A percentile compares a stretch with the other conserved stretches of the same genome.
phyloP scores from a whole-genome alignment of 2,888 invertebrate species.

The Scaptomyza polygonia region DNA sequence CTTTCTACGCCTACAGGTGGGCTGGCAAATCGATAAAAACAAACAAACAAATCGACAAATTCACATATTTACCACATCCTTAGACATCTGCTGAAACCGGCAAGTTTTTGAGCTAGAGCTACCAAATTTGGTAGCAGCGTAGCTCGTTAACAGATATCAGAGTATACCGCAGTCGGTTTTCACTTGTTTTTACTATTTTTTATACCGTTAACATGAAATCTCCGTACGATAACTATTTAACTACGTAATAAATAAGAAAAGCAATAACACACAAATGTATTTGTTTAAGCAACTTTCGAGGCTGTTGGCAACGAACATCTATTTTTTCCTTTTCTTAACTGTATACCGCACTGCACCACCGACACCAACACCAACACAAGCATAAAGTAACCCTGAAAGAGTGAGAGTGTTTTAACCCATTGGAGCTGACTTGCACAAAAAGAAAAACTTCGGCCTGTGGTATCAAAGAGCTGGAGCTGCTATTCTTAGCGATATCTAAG shows the following conservation, averaged over 20 bases:
- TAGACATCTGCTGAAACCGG: too few relatives aligned
- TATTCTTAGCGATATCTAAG: conserved; percentile 16
- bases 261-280: not conserved
- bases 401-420: conserved; percentile 9
- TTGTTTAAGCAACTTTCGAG: not conserved
- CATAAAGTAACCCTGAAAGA: conserved; percentile 1
- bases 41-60: too few relatives aligned
- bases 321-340: not conserved
- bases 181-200: not conserved
- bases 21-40: too few relatives aligned
- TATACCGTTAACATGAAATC: not conserved
- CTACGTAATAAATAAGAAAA: not conserved
- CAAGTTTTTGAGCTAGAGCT: too few relatives aligned
- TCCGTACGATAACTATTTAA: not conserved
- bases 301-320: conserved; percentile 5
- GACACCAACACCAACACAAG: not conserved
- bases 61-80: too few relatives aligned
- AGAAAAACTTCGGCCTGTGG: not conserved
- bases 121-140: too few relatives aligned
- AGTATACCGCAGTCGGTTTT: not conserved
- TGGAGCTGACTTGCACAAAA: conserved; percentile 35
- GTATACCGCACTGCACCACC: conserved; percentile 15
- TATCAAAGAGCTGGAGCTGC: not conserved
- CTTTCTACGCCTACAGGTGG: too few relatives aligned
- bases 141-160: too few relatives aligned